Conservation (phyloP, 1,140 invertebrate genomes). For the Homarus americanus region DNA sequence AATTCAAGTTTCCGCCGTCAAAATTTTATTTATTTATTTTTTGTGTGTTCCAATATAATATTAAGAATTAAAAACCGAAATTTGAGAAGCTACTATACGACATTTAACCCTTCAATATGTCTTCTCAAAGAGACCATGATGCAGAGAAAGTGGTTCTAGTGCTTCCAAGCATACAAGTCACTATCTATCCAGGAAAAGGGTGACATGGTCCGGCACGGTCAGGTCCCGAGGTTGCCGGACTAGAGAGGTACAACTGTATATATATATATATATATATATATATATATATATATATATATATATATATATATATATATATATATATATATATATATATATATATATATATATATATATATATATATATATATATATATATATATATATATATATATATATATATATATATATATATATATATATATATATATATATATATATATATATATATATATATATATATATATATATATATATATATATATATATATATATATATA, state of each 20-base stretch:
- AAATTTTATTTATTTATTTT: too few relatives aligned
- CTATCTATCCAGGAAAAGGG: too few relatives aligned
- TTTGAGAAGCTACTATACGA: too few relatives aligned
- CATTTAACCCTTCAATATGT: too few relatives aligned
- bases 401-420: neutral
- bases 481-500: conserved; percentile 8
- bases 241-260: too few relatives aligned
- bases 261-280: too few relatives aligned
- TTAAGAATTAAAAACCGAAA: neutral
- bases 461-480: conserved; percentile 15
- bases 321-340: neutral
- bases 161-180: too few relatives aligned
- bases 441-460: conserved; percentile 40
- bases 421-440: conserved; percentile 34
- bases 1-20: too few relatives aligned
- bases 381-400: neutral
- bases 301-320: neutral
- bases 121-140: too few relatives aligned
- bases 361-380: conserved; percentile 11
- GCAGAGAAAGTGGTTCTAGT: too few relatives aligned
- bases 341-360: conserved; percentile 14
- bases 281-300: neutral
- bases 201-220: too few relatives aligned
- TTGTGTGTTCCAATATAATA: neutral
- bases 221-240: too few relatives aligned